These are phyloP conservation scores for Hydropsyche betteni DNA, from an alignment of 2,888 invertebrate species.

Conservation along the genomic window DNA sequence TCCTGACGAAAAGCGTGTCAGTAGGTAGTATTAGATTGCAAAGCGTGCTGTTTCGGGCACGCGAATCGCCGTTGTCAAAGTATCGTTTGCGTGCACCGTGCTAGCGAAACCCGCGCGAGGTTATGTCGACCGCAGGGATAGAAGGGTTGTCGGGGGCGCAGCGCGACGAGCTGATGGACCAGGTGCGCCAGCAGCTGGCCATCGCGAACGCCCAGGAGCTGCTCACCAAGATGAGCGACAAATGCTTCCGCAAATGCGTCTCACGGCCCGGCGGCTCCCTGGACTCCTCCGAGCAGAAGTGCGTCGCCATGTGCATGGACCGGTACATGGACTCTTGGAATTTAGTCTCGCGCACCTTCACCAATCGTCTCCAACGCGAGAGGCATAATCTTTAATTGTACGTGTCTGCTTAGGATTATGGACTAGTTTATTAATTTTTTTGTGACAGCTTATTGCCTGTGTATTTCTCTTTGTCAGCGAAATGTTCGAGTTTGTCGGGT, in stretches of 20 bases:
- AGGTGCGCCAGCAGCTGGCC: slow-evolving; percentile 94
- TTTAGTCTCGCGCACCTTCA: slow-evolving; percentile 89
- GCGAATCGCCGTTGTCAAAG: too few relatives aligned
- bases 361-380: slow-evolving; percentile 85
- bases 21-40: too few relatives aligned
- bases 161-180: slow-evolving; percentile 89
- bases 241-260: slow-evolving; percentile 96
- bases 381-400: slow-evolving; percentile 63
- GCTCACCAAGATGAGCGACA: slow-evolving; percentile 95
- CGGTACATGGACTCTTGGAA: slow-evolving; percentile 98
- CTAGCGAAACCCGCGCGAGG: not conserved
- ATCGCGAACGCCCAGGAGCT: slow-evolving; percentile 94
- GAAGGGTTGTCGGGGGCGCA: slow-evolving; percentile 37
- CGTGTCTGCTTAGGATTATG: too few relatives aligned
- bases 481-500: too few relatives aligned
- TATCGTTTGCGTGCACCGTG: too few relatives aligned
- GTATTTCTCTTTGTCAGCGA: too few relatives aligned
- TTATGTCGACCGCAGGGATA: slow-evolving; percentile 39
- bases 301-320: slow-evolving; percentile 98
- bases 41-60: too few relatives aligned
- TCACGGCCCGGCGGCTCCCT: slow-evolving; percentile 88
- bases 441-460: too few relatives aligned
- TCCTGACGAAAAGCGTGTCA: too few relatives aligned
- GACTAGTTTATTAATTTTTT: too few relatives aligned
- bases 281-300: slow-evolving; percentile 94